Evolutionary conservation across 2,888 invertebrate genomes (phyloP).

Genomic region (Meiosimyza decipiens): DNA sequence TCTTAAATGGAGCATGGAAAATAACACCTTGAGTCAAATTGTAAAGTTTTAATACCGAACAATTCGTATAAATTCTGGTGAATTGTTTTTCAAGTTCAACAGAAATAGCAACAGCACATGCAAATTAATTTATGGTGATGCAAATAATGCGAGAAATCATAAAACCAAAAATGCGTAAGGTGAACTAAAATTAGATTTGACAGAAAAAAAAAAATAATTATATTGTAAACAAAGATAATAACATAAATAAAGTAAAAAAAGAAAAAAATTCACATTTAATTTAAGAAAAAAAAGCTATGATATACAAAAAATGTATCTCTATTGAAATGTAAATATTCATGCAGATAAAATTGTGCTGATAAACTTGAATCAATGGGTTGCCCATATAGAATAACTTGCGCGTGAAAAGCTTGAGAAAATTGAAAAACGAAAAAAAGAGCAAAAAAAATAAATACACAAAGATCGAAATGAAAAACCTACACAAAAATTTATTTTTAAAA

Average conservation of each 20-base stretch:
- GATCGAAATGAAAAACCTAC: slow-evolving; percentile 30
- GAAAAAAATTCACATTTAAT: slow-evolving; percentile 31
- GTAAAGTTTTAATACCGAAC: no score
- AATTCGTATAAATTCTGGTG: no score
- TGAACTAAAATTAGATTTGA: neutral
- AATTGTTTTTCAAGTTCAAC: no score
- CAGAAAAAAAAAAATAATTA: neutral
- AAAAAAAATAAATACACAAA: slow-evolving; percentile 18
- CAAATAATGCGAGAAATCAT: no score
- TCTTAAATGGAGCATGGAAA: no score
- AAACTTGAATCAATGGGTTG: slow-evolving; percentile 3
- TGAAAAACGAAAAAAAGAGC: slow-evolving; percentile 33
- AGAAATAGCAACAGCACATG: no score
- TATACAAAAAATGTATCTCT: slow-evolving; percentile 26
- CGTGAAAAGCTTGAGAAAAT: slow-evolving; percentile 22
- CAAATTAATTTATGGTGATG: no score
- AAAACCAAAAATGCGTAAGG: neutral
- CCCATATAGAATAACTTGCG: neutral
- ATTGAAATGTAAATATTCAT: neutral
- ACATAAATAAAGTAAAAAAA: slow-evolving; percentile 4
- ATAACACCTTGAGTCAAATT: no score
- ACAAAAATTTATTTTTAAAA: slow-evolving; percentile 26
- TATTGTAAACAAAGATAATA: neutral
- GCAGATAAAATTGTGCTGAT: neutral
- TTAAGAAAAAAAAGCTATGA: slow-evolving; percentile 35